Base-by-base conservation (phyloP, 1,140 invertebrate species). In the Pissodes strobi region DNA sequence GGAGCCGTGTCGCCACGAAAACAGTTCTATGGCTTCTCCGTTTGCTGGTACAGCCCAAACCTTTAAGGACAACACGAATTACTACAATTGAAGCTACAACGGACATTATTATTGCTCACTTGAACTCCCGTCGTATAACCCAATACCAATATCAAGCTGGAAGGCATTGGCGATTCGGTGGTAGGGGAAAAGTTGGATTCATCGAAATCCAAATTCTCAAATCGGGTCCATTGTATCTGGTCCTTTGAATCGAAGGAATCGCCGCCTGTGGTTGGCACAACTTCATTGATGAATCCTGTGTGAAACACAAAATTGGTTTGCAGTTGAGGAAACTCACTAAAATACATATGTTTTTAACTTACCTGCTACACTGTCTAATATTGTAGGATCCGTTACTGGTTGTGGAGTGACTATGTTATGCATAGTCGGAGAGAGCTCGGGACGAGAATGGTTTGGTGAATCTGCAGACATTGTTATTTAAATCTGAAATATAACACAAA, bases 321-420 rank as follows among this genome's bases (percentile, higher is more conserved):
- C 83, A 85, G 56, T 90, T 88, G 12, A 77, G n/a, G n/a, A n/a
- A n/a, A n/a, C n/a, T n/a, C n/a, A n/a, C n/a, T n/a, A n/a, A n/a
- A n/a, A n/a, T n/a, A n/a, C n/a, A n/a, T n/a, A n/a, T n/a, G n/a
- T n/a, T n/a, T n/a, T n/a, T n/a, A 27, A 5, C 4, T 21, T 55
- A 64, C 61, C 94, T 63, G 95, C 93, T 23, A 97, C 94, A 75
- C 92, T 94, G 74, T 97, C 94, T 73, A 97, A 90, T 67, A 97
- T 89, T 27, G 92, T 91, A 70, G 91, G 90, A 81, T 97, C 95
- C 75, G 88, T 92, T 37, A 95, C 91, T 59, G 91, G 88, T 76
- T 95, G 93, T 12, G 95, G 93, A 66, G 91, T 85, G 64, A 96
- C 88, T 55, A 89, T 83, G 72, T 87, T 85, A 53, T 89, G 89